Percentiles rank a stretch among this genome's conserved stretches.
Evolutionary conservation across 2,113 vertebrate species (phyloP).

Genomic region (Harpagus bidentatus): DNA sequence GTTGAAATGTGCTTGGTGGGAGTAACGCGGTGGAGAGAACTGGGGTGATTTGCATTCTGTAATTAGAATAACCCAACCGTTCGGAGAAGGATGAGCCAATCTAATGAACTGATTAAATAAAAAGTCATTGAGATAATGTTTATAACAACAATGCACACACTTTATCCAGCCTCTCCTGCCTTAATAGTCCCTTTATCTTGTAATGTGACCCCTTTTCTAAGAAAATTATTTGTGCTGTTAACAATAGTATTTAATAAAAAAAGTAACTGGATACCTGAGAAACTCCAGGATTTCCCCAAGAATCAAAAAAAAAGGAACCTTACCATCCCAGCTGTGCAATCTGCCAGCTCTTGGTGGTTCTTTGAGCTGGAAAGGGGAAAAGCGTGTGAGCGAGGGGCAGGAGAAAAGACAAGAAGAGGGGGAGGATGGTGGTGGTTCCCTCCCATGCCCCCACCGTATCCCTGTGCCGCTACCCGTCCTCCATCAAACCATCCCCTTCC

Average conservation of each 20-base stretch:
- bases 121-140: neutral
- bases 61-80: neutral
- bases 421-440: neutral
- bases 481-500: neutral
- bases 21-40: neutral
- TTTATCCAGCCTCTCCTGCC: neutral
- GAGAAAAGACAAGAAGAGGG: neutral
- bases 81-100: neutral
- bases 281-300: neutral
- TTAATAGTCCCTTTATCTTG: neutral
- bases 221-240: neutral
- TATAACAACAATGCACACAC: neutral
- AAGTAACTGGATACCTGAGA: neutral
- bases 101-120: neutral
- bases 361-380: neutral
- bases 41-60: neutral
- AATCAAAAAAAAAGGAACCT: neutral
- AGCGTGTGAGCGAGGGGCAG: neutral
- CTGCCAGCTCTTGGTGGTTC: neutral
- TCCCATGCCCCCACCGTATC: rapidly evolving
- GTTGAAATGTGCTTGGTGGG: neutral
- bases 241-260: neutral
- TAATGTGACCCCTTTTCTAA: neutral
- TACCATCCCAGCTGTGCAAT: too few species aligned
- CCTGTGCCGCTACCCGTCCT: rapidly evolving